Conservation (phyloP, 2,888 invertebrate genomes). For the Caenorhabditis panamensis region DNA sequence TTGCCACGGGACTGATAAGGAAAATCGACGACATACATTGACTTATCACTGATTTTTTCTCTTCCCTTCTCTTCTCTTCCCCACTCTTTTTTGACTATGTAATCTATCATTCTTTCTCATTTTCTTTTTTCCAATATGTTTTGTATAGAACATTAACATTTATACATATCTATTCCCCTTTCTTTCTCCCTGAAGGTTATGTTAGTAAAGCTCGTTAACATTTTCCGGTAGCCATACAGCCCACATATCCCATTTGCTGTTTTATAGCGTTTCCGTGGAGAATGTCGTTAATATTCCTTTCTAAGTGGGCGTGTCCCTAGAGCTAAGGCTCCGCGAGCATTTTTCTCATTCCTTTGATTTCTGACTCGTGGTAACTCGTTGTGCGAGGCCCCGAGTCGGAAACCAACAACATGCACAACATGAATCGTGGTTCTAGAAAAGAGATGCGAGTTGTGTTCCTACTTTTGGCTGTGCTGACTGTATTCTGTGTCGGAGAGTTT, state of each 20-base stretch:
- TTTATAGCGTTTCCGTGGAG: conserved; percentile 3
- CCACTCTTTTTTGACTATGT: background rate
- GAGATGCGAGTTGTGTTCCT: conserved; percentile 10
- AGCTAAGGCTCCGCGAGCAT: background rate
- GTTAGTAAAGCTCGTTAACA: conserved; percentile 1
- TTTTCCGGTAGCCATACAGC: conserved; percentile 23
- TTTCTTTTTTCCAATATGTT: background rate
- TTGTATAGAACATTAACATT: no score
- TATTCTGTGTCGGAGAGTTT: conserved; percentile 11
- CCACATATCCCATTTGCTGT: conserved; percentile 12
- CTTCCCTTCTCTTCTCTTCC: background rate
- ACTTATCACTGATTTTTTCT: conserved; percentile 28
- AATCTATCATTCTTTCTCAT: background rate
- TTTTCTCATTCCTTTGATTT: background rate
- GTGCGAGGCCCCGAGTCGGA: no score
- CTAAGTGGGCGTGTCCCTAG: conserved; percentile 15
- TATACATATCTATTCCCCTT: no score
- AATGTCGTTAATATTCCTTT: conserved; percentile 31
- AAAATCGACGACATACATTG: no score
- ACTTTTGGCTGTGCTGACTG: conserved; percentile 1
- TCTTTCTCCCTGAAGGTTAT: background rate
- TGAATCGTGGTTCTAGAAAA: conserved; percentile 1
- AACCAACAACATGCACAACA: background rate
- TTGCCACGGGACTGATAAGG: conserved; percentile 28
- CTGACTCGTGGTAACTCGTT: no score